Evolutionary conservation across 2,797 vertebrate species (phyloP).

Genomic region (Melanitta fusca): DNA sequence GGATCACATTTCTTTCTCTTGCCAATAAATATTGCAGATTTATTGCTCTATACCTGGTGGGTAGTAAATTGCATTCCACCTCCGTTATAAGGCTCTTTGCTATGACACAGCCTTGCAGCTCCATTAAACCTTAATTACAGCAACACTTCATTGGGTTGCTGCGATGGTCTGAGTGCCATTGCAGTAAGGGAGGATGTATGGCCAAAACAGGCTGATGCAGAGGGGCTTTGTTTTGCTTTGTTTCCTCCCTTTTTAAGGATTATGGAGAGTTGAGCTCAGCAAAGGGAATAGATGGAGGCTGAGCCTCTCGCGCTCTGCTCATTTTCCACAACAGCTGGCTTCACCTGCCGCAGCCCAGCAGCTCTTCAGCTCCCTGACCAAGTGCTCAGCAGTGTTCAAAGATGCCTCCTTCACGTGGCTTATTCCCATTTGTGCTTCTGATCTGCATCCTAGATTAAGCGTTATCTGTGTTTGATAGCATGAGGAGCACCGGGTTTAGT

Average conservation of each 20-base stretch:
- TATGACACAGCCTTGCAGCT: conserved; percentile 73
- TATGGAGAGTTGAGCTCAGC: conserved; percentile 59
- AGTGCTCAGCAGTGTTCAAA: not conserved
- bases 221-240: conserved; percentile 63
- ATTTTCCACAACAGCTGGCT: conserved; percentile 39
- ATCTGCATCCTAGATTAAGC: not conserved
- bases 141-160: conserved; percentile 76
- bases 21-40: conserved; percentile 79
- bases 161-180: conserved; percentile 56
- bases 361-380: not conserved
- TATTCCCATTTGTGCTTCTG: not conserved
- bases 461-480: accelerated
- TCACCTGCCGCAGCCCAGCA: not conserved
- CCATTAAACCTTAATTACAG: conserved; percentile 80
- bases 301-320: not conserved
- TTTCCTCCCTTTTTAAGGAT: conserved; percentile 63
- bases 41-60: conserved; percentile 68
- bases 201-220: conserved; percentile 70
- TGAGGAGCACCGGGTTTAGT: accelerated
- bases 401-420: not conserved
- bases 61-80: conserved; percentile 79
- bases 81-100: conserved; percentile 78
- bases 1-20: conserved; percentile 77
- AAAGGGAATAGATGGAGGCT: conserved; percentile 23
- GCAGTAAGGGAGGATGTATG: conserved; percentile 57